A percentile compares a stretch with the other conserved stretches of the same genome.
These are phyloP conservation scores for Cettia cetti DNA, from an alignment of 2,113 vertebrate genomes.

Conservation along the genomic window DNA sequence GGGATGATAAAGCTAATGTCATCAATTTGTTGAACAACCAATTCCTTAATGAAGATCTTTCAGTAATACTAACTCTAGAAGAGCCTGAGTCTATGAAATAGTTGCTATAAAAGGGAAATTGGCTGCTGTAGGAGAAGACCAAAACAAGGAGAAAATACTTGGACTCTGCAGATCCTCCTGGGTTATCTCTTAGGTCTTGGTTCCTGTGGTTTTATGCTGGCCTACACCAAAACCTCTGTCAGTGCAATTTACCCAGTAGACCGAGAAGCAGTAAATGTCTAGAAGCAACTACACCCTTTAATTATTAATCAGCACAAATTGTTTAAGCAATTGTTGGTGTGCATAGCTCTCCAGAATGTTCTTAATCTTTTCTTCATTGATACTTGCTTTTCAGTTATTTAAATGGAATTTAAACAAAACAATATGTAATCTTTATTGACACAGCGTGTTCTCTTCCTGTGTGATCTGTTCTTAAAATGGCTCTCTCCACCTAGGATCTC, in stretches of 20 bases:
- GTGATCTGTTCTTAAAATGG: neutral
- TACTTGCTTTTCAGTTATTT: neutral
- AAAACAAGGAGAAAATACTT: neutral
- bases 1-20: neutral
- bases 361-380: neutral
- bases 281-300: neutral
- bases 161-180: neutral
- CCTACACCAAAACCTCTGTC: neutral
- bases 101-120: neutral
- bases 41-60: neutral
- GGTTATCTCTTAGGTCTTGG: neutral
- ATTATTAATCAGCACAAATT: neutral
- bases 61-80: neutral
- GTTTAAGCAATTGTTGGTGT: neutral
- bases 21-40: neutral
- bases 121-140: neutral
- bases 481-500: neutral
- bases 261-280: neutral
- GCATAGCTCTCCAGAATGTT: neutral
- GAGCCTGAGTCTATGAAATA: neutral
- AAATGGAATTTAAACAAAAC: neutral
- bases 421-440: neutral
- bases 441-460: accelerated
- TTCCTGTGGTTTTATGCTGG: neutral
- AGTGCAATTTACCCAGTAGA: neutral